Base-by-base conservation (phyloP, 1,140 invertebrate species). In the Drepana arcuata region DNA sequence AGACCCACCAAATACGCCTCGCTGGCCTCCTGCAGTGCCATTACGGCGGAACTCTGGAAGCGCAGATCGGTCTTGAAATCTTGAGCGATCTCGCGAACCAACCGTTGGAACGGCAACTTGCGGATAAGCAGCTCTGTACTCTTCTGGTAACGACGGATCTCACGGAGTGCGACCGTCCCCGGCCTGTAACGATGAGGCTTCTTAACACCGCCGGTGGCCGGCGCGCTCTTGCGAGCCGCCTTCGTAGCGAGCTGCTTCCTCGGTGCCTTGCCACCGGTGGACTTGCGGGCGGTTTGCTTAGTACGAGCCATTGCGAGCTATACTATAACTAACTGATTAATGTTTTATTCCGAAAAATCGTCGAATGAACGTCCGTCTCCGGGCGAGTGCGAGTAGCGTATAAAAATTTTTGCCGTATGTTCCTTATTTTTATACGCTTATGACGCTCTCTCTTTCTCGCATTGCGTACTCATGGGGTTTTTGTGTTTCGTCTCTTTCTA, bases 61-160 rank as follows among this genome's bases (percentile, higher is more conserved):
- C 92, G 87, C 16, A 94, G 66, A 77, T 94, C 92, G 14, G 91
- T 92, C 45, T 91, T 91, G 83, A 90, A 91, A 75, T 95, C 92
- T 53, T 95, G 93, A 4, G 93, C 92, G 45, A 95, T 94, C 87
- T 95, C 70, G 84, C 93, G 84, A 16, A 95, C 93, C 34, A 95
- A 73, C 54, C 93, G 86, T 67, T 95, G 93, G 84, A 95, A 95
- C 0, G 93, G 94, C 51, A 95, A 78, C 80, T 95, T 95, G 29
- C 93, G 86, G 72, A 95, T 94, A n/a, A 95, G 64, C 71, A 74
- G 92, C 55, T 95, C 93, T 16, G 93, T 95, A 1, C 91, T 89
- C 48, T 91, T 91, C 48, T 92, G 90, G 49, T 91, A 91, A 87
- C 86, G 86, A 68, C 93, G 82, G 60, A 95, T 95, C 86, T 95